Conservation (phyloP, 2,888 invertebrate genomes). For the Scrobipalpa costella region DNA sequence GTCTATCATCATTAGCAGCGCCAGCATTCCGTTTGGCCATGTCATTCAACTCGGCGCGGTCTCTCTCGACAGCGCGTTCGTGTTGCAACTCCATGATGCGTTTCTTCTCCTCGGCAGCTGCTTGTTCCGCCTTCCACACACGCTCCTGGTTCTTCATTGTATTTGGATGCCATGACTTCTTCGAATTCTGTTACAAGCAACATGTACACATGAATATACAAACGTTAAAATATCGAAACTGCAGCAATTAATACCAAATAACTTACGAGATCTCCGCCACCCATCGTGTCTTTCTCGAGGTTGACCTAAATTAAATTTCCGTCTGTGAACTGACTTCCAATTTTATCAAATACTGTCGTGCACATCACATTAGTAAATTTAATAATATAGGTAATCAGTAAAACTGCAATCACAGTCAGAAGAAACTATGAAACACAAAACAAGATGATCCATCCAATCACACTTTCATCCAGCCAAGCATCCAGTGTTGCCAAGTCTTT, state of each 20-base stretch:
- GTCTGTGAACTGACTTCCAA: too few relatives aligned
- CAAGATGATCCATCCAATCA: too few relatives aligned
- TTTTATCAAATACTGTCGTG: too few relatives aligned
- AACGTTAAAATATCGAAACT: not conserved
- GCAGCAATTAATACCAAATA: not conserved
- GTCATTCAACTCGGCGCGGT: conserved; percentile 83
- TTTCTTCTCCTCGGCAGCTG: conserved; percentile 85
- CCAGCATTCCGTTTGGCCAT: conserved; percentile 80
- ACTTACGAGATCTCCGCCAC: conserved; percentile 70
- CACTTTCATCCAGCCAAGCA: too few relatives aligned
- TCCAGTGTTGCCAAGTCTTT: too few relatives aligned
- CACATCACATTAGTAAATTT: too few relatives aligned
- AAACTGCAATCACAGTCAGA: too few relatives aligned
- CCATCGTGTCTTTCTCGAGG: conserved; percentile 46
- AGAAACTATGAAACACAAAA: too few relatives aligned
- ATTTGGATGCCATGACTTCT: conserved; percentile 90
- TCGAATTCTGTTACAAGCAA: conserved; percentile 81
- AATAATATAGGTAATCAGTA: too few relatives aligned
- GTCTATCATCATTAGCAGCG: conserved; percentile 79
- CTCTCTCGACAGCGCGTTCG: conserved; percentile 85
- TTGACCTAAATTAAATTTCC: too few relatives aligned
- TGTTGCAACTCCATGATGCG: conserved; percentile 84
- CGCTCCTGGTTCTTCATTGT: conserved; percentile 89
- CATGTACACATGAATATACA: not conserved
- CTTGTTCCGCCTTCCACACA: conserved; percentile 90